A percentile compares a stretch with the other conserved stretches of the same genome.
These are phyloP conservation scores for Serilophus lunatus DNA, from an alignment of 2,113 vertebrate species.

Conservation along the genomic window DNA sequence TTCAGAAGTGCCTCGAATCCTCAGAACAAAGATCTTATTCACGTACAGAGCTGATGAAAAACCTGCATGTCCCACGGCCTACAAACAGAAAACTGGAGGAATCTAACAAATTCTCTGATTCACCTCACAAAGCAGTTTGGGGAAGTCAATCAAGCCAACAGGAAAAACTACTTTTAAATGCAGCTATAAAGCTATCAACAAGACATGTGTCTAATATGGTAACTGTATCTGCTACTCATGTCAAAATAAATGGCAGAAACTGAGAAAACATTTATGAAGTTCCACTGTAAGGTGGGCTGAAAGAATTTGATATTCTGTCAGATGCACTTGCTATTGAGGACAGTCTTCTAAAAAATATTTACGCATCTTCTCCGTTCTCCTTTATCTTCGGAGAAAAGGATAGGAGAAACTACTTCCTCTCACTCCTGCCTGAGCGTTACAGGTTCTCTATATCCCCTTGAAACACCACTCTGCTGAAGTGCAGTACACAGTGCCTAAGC, in stretches of 20 bases:
- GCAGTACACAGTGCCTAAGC: neutral
- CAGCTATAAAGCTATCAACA: neutral
- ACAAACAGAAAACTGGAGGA: neutral
- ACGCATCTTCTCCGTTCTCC: neutral
- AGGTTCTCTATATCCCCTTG: neutral
- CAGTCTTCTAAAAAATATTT: neutral
- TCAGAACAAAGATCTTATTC: neutral
- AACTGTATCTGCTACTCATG: neutral
- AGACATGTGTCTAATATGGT: neutral
- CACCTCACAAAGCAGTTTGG: neutral
- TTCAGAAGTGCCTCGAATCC: neutral
- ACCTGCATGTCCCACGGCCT: neutral
- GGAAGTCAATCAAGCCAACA: neutral
- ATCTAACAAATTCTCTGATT: neutral
- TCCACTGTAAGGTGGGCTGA: neutral
- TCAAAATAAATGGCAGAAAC: slow-evolving; percentile 4
- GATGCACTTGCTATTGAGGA: neutral
- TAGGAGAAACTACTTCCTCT: neutral
- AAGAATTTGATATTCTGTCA: neutral
- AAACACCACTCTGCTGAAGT: slow-evolving; percentile 12
- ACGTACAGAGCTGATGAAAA: neutral
- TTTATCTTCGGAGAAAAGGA: neutral
- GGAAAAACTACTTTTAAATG: neutral
- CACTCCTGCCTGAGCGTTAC: neutral
- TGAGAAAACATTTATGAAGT: neutral